Percentiles rank a stretch among this genome's conserved stretches.
These are phyloP conservation scores for Nasonovia ribisnigri DNA, from an alignment of 2,888 invertebrate genomes.

Conservation along the genomic window DNA sequence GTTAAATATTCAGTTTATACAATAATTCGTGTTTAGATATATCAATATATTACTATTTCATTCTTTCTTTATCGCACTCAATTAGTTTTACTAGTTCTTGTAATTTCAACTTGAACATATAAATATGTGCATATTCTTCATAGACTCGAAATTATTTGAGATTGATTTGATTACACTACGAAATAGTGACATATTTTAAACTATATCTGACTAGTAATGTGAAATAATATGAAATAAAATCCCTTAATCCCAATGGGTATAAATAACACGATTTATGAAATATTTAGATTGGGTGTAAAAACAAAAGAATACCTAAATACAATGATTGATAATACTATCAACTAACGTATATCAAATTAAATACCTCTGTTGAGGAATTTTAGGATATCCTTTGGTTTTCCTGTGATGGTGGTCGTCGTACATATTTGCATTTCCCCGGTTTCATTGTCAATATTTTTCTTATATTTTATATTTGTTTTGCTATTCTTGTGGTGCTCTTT, in stretches of 20 bases:
- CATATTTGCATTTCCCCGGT: background rate
- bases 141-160: background rate
- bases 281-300: background rate
- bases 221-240: background rate
- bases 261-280: background rate
- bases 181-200: background rate
- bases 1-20: background rate
- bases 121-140: background rate
- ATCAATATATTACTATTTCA: background rate
- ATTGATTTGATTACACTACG: background rate
- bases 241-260: background rate
- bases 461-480: too few species aligned
- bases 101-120: background rate
- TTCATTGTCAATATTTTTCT: background rate
- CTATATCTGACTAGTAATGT: background rate
- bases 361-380: background rate
- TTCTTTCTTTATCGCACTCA: background rate
- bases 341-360: background rate
- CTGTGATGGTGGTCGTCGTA: background rate
- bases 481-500: background rate
- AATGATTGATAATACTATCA: background rate
- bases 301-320: background rate
- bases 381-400: background rate
- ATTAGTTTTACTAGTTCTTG: background rate
- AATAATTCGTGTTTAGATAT: background rate